Evolutionary conservation across 2,888 invertebrate genomes (phyloP).

Genomic region (Ichneumoninae sp.): DNA sequence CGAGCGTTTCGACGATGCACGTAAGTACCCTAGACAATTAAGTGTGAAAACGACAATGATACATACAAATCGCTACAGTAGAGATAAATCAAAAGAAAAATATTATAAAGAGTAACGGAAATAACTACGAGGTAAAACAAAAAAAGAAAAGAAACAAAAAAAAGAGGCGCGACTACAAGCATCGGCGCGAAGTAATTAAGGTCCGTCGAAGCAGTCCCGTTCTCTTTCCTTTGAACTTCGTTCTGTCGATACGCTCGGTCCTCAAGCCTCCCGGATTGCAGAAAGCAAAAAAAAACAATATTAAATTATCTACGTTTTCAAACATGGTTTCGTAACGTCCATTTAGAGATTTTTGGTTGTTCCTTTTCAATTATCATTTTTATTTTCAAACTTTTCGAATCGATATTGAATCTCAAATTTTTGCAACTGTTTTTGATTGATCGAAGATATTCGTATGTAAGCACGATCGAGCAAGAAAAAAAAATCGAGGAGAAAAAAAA

Average conservation of each 20-base stretch:
- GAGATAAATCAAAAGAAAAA: slow-evolving; percentile 45
- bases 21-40: slow-evolving; percentile 66
- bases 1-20: slow-evolving; percentile 66
- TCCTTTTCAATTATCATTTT: slow-evolving; percentile 21
- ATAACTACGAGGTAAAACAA: slow-evolving; percentile 49
- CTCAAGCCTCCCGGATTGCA: slow-evolving; percentile 58
- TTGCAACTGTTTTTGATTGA: slow-evolving; percentile 29
- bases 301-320: slow-evolving; percentile 6
- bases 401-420: background rate
- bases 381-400: slow-evolving; percentile 16
- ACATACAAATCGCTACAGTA: slow-evolving; percentile 80
- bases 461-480: slow-evolving; percentile 41
- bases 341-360: background rate
- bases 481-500: slow-evolving; percentile 54
- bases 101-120: slow-evolving; percentile 48
- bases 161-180: slow-evolving; percentile 63
- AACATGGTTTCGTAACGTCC: background rate
- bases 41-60: slow-evolving; percentile 69
- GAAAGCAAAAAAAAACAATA: slow-evolving; percentile 30
- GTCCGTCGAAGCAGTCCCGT: slow-evolving; percentile 68
- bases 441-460: background rate
- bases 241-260: slow-evolving; percentile 63
- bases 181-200: slow-evolving; percentile 67
- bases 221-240: slow-evolving; percentile 64
- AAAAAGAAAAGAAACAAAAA: slow-evolving; percentile 14